Percentiles rank a stretch among this genome's conserved stretches.
phyloP scores from a whole-genome alignment of 2,113 vertebrate species.

The Albula goreensis region DNA sequence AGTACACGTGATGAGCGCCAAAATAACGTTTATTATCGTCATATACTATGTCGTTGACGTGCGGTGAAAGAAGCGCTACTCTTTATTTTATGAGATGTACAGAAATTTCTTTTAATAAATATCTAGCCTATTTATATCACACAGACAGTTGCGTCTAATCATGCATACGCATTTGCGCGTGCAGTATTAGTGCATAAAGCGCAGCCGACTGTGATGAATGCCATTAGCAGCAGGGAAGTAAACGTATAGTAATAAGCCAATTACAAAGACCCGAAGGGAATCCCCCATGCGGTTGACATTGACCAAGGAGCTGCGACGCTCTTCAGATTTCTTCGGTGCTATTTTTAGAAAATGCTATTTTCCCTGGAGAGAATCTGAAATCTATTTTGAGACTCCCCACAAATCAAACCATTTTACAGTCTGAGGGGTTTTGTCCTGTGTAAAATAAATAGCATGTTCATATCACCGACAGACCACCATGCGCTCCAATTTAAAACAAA shows the following conservation, averaged over 20 bases:
- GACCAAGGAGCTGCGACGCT: neutral
- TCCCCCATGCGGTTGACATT: neutral
- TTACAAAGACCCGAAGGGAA: neutral
- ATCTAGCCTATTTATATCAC: no score
- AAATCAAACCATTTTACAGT: constrained; percentile 4
- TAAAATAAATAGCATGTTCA: no score
- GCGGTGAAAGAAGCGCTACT: no score
- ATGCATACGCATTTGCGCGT: no score
- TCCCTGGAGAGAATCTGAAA: neutral
- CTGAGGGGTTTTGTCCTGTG: neutral
- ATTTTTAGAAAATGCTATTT: constrained; percentile 3
- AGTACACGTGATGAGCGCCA: neutral
- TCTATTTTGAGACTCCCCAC: constrained; percentile 4
- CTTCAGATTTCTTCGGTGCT: neutral
- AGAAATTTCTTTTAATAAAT: no score
- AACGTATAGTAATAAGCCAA: neutral
- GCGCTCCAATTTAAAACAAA: no score
- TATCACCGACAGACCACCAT: neutral
- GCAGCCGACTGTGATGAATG: neutral
- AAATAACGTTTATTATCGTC: neutral
- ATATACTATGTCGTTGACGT: no score
- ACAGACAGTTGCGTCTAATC: no score
- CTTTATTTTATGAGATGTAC: no score
- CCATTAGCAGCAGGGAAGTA: neutral
- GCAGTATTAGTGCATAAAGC: neutral